phyloP scores from a whole-genome alignment of 2,797 vertebrate genomes.

The Lacerta bilineata region DNA sequence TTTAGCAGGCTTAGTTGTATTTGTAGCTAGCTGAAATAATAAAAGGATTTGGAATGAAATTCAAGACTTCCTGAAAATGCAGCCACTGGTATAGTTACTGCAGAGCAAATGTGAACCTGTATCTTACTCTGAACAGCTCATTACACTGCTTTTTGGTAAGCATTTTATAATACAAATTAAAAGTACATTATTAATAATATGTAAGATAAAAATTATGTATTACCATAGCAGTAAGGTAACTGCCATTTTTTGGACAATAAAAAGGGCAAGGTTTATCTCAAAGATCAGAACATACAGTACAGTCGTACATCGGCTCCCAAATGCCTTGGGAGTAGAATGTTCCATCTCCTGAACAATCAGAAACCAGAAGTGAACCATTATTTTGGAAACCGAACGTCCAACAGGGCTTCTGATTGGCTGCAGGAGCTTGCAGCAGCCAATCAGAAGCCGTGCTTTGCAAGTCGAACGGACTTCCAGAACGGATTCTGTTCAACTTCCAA shows the following conservation, averaged over 20 bases:
- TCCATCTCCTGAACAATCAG: too few relatives aligned
- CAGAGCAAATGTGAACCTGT: not conserved
- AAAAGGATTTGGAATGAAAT: conserved; percentile 10
- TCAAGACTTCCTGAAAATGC: conserved; percentile 18
- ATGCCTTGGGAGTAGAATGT: too few relatives aligned
- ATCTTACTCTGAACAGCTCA: accelerated
- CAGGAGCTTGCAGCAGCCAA: too few relatives aligned
- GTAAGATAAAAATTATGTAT: not conserved
- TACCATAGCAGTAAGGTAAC: not conserved
- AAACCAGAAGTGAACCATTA: too few relatives aligned
- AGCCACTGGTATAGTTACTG: not conserved
- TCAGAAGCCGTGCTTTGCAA: too few relatives aligned
- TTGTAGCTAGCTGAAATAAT: not conserved
- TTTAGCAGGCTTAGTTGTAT: not conserved
- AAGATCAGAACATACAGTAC: not conserved
- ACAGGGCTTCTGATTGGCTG: too few relatives aligned
- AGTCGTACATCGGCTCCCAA: too few relatives aligned
- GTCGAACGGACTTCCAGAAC: too few relatives aligned
- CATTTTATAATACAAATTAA: not conserved
- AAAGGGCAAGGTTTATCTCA: not conserved
- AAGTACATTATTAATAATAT: not conserved
- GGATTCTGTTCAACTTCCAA: too few relatives aligned
- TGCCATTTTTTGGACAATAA: not conserved
- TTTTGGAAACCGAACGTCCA: too few relatives aligned
- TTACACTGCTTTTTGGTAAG: not conserved